Evolutionary conservation across 2,888 invertebrate genomes (phyloP).

Genomic region (Acrocyrtus sp.): DNA sequence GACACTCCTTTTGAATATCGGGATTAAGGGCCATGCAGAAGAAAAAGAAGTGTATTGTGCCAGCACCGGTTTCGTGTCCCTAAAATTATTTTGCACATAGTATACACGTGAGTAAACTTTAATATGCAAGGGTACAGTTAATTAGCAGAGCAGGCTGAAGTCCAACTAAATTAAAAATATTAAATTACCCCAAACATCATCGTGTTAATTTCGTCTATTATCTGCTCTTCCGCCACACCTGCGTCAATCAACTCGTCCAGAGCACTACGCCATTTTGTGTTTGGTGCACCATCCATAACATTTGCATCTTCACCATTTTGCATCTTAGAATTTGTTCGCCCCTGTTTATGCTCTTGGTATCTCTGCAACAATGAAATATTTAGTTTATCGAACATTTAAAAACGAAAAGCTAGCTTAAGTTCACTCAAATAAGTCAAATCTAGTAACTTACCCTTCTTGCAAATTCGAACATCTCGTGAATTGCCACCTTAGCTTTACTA

Average conservation of each 20-base stretch:
- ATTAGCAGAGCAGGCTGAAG: background rate
- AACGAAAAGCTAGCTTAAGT: too few species aligned
- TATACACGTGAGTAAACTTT: too few species aligned
- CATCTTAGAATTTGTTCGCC: background rate
- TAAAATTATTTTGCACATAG: background rate
- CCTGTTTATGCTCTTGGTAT: background rate
- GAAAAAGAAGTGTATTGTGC: background rate
- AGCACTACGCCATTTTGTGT: background rate
- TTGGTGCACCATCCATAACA: too few species aligned
- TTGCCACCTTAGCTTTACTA: background rate
- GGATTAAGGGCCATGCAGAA: slow-evolving; percentile 13
- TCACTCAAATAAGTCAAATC: too few species aligned
- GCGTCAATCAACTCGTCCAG: slow-evolving; percentile 2
- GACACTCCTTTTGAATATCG: slow-evolving; percentile 8
- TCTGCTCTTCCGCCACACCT: background rate
- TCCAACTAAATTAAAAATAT: background rate
- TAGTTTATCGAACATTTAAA: too few species aligned
- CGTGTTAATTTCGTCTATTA: slow-evolving; percentile 8
- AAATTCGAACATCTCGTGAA: background rate
- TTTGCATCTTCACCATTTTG: too few species aligned
- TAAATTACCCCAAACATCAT: slow-evolving; percentile 11
- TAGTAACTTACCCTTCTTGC: background rate
- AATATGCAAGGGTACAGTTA: too few species aligned
- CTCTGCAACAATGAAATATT: too few species aligned
- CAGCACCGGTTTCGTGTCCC: slow-evolving; percentile 11